Conservation (phyloP, 2,113 vertebrate species). For the Phylloscopus whistleri region DNA sequence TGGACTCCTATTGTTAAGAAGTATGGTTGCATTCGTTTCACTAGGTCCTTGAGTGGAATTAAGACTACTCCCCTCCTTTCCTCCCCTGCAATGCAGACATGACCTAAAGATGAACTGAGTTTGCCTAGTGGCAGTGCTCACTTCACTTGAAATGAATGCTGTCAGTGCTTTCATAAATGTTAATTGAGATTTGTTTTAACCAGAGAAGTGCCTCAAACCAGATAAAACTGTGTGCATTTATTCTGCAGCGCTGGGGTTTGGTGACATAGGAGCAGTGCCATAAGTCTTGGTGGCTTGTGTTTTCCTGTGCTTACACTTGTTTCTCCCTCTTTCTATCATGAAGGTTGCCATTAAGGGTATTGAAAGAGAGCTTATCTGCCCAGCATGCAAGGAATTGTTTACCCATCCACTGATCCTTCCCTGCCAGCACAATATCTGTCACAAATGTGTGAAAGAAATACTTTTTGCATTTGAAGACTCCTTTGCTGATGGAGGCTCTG, state of each 20-base stretch:
- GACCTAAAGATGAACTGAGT: conserved; percentile 23
- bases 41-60: neutral
- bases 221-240: neutral
- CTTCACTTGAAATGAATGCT: neutral
- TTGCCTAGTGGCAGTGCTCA: neutral
- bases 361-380: conserved; percentile 95
- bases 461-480: conserved; percentile 87
- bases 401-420: conserved; percentile 95
- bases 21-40: neutral
- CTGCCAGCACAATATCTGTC: conserved; percentile 96
- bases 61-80: neutral
- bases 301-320: neutral
- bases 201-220: neutral
- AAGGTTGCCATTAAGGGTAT: conserved; percentile 93
- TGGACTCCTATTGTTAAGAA: neutral
- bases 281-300: neutral
- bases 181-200: neutral
- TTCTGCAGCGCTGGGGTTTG: neutral
- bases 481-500: conserved; percentile 85
- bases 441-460: conserved; percentile 93
- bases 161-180: neutral
- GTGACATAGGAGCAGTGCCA: neutral
- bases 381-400: conserved; percentile 95
- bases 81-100: conserved; percentile 60
- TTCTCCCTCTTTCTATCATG: neutral